Evolutionary conservation across 1,140 invertebrate species (phyloP), one percentile per base, ranked within the genome.

Genomic region (Amyelois transitella): DNA sequence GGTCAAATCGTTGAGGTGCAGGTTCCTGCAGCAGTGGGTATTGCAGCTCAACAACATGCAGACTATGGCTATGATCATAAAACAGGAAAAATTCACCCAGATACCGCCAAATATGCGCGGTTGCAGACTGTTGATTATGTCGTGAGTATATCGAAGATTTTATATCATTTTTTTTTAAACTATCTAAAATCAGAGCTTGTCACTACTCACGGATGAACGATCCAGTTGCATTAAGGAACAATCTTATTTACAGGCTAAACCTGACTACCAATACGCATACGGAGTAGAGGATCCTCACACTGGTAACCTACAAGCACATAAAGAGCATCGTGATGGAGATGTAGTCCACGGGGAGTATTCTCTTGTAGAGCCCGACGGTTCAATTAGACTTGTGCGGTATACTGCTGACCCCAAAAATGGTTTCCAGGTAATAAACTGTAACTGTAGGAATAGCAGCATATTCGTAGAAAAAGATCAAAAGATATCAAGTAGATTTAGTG

Each of bases 281-380:
- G 92, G 92, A 32, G 92, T 94, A 10, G 90, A 92, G 57, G 93
- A 94, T 80, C 91, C 92, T 1, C 85, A 90, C 66, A 93, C 90
- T 60, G 92, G 93, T 43, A 92, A 94, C 77, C 90, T 90, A 51
- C 93, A 94, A 75, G 91, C 90, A 60, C 92, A 93, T 59, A 90
- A 92, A 61, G 93, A 94, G 76, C 90, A 88, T 38, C 90, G 93
- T 38, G 89, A 92, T 58, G 93, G 93, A 25, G 92, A 94, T 67
- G 88, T 90, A 1, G 93, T 94, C 18, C 83, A 85, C 17, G 94
- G 94, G 18, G 90, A 92, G 70, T 94, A 94, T 81, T 91, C 90
- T 4, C 73, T 91, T 1, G 86, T 90, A 1, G 88, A 89, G 57
- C 87, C 88, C 20, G 86, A 89, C 51, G 90, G 90, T 57, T 87